Evolutionary conservation across 1,140 invertebrate genomes (phyloP), one percentile per base, ranked within the genome.

Genomic region (Pectinophora gossypiella): DNA sequence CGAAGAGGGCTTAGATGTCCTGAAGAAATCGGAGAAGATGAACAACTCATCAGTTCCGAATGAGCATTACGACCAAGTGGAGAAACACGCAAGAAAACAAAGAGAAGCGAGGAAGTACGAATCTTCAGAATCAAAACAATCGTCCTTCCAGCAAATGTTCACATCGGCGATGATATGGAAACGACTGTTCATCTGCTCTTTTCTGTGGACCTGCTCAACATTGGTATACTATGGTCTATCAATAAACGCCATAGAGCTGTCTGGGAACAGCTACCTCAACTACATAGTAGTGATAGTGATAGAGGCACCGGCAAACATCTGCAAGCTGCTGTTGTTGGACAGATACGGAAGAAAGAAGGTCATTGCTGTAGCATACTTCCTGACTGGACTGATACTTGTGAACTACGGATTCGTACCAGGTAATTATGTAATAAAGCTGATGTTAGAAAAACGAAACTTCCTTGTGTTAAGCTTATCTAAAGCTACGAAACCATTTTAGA

Each of bases 201-300:
- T 93, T 63, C 92, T 90, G 57, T 95, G 92, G 93, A 88, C 92
- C 3, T 90, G 92, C 1, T 92, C 92, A 53, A 91, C 92, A 12
- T 89, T 95, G 51, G 91, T 95, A 3, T 96, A 95, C 72, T 96
- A 95, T 61, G 95, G 94, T 1, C 76, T 96, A 9, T 94, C 94
- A 0, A 89, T 93, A 18, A 93, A 93, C 49, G 90, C 92, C 0
- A 92, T 91, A 54, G 90, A 91, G 48, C 76, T 94, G 15, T 91
- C 89, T 13, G 92, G 92, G 9, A 90, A 93, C 60, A 90, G 90
- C 54, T 92, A 91, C 64, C 49, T 88, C 51, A 91, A 91, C 62
- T 91, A 91, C 53, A 89, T 90, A 19, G 84, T 91, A 6, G 88
- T 91, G 1, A 72, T 89, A 6, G 58, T 89, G 1, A 89, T 91